phyloP scores from a whole-genome alignment of 2,797 vertebrate genomes.

The Halcyon leucocephala region DNA sequence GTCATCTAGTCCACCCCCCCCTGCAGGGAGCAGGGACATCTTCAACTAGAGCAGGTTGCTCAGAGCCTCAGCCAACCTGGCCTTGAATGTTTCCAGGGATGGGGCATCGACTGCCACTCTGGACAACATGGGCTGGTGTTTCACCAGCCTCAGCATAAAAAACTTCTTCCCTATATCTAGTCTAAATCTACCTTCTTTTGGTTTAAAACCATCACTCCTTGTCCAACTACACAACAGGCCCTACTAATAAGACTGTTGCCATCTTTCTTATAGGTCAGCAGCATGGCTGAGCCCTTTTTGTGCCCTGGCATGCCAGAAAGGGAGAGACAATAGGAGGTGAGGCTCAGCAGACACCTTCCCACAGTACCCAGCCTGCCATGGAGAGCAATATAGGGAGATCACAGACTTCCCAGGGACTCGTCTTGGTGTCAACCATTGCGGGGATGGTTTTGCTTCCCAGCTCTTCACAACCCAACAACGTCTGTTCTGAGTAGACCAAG shows the following conservation, averaged over 20 bases:
- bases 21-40: not conserved
- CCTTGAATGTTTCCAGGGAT: not conserved
- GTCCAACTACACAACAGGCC: not conserved
- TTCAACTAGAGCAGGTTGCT: not conserved
- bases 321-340: not conserved
- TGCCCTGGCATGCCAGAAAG: accelerated
- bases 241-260: too few species aligned
- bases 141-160: too few species aligned
- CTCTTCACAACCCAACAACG: not conserved
- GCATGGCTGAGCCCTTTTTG: not conserved
- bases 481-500: accelerated
- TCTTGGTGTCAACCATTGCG: not conserved
- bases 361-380: not conserved
- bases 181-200: not conserved
- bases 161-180: not conserved
- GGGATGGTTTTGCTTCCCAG: not conserved
- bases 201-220: not conserved
- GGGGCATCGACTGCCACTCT: not conserved
- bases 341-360: not conserved
- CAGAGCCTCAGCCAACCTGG: not conserved
- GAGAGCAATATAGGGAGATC: not conserved
- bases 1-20: not conserved
- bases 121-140: not conserved
- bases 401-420: not conserved
- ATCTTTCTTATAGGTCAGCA: too few species aligned